Evolutionary conservation across 2,113 vertebrate species (phyloP), one percentile per base, ranked within the genome.

Genomic region (Xenopus borealis): DNA sequence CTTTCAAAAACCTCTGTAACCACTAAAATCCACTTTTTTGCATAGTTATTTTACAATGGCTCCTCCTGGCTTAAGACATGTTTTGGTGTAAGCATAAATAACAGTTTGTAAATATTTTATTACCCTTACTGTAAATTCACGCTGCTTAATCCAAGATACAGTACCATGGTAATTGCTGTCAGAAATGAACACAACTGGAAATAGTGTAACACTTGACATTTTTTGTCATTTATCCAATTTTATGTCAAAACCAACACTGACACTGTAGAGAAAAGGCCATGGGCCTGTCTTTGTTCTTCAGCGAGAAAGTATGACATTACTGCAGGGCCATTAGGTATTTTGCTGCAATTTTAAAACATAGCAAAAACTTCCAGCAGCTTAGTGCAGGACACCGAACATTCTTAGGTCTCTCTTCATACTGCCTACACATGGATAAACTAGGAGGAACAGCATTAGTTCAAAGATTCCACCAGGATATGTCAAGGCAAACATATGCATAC

Each of bases 201-300:
- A 76, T 47, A 62, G 57, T 18, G 69, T 76, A 27, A 7, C 16
- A 69, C 62, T 63, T 69, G 73, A 76, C 73, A 76, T 57, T 53
- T 63, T 76, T 69, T 76, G 58, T 69, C 73, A 4, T 62, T 55
- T 63, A 76, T 76, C 73, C 73, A 76, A 69, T 69, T 76, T 76
- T 59, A 57, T 76, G 73, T 76, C 73, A 76, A 76, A 62, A 50
- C 47, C 69, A 58, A 63, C 66, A 76, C 66, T 76, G 73, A 69
- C 73, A 69, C 46, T 16, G 45, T 58, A 44, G 23, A 40, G 58
- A 63, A 47, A 63, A 62, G 50, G 64, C 17, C 23, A 17, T 8
- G 58, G 40, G 27, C 40, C 53, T 57, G 69, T 53, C 46, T 53
- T 69, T 61, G 44, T 75, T 75, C 62, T 33, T 40, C 57, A 62